Percentiles rank a stretch among this genome's conserved stretches.
phyloP scores from a whole-genome alignment of 1,140 invertebrate genomes.

The Drosophila nigromelanica region DNA sequence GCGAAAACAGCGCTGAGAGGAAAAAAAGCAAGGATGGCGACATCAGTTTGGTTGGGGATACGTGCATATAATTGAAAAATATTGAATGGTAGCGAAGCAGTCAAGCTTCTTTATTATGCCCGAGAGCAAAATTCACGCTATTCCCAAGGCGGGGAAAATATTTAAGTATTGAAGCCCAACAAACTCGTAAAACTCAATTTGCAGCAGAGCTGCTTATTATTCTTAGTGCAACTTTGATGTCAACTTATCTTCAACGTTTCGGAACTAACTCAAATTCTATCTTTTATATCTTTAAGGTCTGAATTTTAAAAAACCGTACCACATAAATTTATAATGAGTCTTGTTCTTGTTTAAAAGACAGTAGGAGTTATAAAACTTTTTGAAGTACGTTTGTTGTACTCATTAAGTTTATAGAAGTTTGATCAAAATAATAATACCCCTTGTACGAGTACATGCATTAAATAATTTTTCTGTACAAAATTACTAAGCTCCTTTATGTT shows the following conservation, averaged over 20 bases:
- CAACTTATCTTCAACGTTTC: not conserved
- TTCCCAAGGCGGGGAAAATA: not conserved
- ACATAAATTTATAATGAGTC: no score
- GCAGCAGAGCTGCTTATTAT: slow-evolving; percentile 17
- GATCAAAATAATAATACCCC: no score
- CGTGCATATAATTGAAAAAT: slow-evolving; percentile 77
- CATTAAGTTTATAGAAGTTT: no score
- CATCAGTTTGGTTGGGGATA: slow-evolving; percentile 29
- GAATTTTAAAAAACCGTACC: not conserved
- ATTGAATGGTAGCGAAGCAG: slow-evolving; percentile 52
- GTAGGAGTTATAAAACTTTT: no score
- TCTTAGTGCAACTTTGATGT: not conserved
- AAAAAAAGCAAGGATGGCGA: not conserved
- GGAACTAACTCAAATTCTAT: not conserved
- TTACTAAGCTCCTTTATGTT: not conserved
- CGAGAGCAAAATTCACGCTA: slow-evolving; percentile 22
- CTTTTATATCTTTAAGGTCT: not conserved
- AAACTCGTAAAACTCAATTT: slow-evolving; percentile 18
- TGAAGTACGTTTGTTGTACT: no score
- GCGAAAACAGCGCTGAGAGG: not conserved
- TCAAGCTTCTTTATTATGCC: slow-evolving; percentile 56
- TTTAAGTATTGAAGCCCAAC: not conserved
- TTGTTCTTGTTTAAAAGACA: no score
- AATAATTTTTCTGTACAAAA: not conserved
- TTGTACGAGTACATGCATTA: no score